Conservation (phyloP, 1,140 invertebrate species). For the Bombus waltoni region DNA sequence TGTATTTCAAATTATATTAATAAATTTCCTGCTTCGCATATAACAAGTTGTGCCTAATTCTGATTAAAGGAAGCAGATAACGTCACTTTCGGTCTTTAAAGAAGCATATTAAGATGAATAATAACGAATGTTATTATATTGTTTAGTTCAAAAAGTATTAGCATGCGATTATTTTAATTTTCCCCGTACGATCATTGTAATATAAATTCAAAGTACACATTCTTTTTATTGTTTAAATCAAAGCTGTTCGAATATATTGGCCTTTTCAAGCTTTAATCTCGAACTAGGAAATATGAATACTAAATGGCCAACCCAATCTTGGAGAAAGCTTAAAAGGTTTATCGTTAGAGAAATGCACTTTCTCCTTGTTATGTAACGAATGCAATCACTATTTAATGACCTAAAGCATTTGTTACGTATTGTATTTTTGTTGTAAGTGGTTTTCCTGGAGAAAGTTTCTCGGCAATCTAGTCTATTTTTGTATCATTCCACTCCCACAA, state of each 20-base stretch:
- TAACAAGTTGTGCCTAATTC: not conserved
- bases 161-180: not conserved
- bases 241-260: not conserved
- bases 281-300: not conserved
- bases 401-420: constrained; percentile 24
- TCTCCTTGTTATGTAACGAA: constrained; percentile 10
- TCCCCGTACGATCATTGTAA: not conserved
- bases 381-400: constrained; percentile 11
- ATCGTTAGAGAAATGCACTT: constrained; percentile 42
- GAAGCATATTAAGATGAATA: not conserved
- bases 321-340: constrained; percentile 12
- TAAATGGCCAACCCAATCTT: not conserved
- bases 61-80: not conserved
- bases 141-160: not conserved
- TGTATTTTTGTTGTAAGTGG: not conserved
- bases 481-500: not conserved
- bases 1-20: not conserved
- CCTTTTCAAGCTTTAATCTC: not conserved
- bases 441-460: constrained; percentile 45
- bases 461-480: not conserved
- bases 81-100: not conserved
- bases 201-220: not conserved
- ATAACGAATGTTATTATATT: not conserved
- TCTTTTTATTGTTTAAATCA: not conserved
- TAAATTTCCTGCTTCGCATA: not conserved